A percentile compares a stretch with the other conserved stretches of the same genome.
Conservation (phyloP, 1,140 invertebrate genomes). For the Ceratosolen solmsi region DNA sequence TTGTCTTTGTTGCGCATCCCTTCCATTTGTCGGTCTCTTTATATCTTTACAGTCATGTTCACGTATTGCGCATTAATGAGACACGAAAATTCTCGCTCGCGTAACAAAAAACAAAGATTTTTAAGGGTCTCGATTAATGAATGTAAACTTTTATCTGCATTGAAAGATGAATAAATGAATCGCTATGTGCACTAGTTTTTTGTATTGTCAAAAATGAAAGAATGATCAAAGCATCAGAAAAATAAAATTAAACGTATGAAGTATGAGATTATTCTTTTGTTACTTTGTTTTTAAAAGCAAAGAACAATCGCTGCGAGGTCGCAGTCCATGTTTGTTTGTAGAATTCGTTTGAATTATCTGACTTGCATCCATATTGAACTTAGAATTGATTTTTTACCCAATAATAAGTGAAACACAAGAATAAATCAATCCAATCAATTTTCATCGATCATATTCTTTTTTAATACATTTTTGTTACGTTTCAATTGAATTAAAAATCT, state of each 20-base stretch:
- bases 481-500: too few species aligned
- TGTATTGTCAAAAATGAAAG: neutral
- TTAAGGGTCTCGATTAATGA: conserved; percentile 45
- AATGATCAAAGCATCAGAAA: conserved; percentile 16
- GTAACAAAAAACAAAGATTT: neutral
- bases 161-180: too few species aligned
- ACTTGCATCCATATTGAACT: too few species aligned
- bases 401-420: too few species aligned
- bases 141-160: neutral
- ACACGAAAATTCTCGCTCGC: neutral
- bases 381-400: too few species aligned
- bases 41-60: neutral
- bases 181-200: neutral
- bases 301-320: too few species aligned
- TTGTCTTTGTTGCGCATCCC: neutral
- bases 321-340: too few species aligned
- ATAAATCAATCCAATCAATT: too few species aligned
- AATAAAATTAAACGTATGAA: neutral
- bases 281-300: too few species aligned
- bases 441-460: too few species aligned
- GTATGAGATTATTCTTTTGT: neutral
- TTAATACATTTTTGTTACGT: too few species aligned
- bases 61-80: conserved; percentile 24
- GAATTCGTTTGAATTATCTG: too few species aligned
- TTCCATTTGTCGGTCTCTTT: neutral